These are phyloP conservation scores for Lophura nycthemera DNA, from an alignment of 2,113 vertebrate species.

Conservation along the genomic window DNA sequence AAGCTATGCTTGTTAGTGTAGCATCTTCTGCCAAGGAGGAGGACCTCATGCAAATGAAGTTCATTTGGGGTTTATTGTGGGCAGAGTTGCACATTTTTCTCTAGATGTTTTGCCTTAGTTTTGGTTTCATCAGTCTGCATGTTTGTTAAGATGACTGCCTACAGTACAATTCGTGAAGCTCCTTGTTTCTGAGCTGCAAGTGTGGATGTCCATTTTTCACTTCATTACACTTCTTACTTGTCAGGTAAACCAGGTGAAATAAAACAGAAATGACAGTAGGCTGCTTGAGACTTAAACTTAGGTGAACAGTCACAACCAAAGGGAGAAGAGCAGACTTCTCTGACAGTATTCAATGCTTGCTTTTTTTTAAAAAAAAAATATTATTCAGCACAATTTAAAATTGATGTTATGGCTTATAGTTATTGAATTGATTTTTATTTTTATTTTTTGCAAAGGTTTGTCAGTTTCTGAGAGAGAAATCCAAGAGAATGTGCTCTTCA, in stretches of 20 bases:
- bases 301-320: neutral
- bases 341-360: neutral
- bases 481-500: neutral
- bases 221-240: neutral
- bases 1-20: neutral
- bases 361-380: neutral
- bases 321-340: neutral
- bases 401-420: neutral
- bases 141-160: slow-evolving; percentile 26
- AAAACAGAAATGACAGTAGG: neutral
- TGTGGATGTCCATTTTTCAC: neutral
- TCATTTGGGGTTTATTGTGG: slow-evolving; percentile 64
- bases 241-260: neutral
- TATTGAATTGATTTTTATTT: neutral
- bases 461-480: neutral
- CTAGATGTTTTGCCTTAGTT: slow-evolving; percentile 48
- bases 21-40: neutral
- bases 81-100: slow-evolving; percentile 36
- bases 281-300: neutral
- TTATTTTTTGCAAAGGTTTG: neutral
- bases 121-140: slow-evolving; percentile 32
- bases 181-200: neutral
- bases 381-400: neutral
- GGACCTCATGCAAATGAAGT: slow-evolving; percentile 55
- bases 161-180: slow-evolving; percentile 40